These are phyloP conservation scores for Bettongia penicillata DNA, from an alignment of 2,113 vertebrate genomes.

Conservation along the genomic window DNA sequence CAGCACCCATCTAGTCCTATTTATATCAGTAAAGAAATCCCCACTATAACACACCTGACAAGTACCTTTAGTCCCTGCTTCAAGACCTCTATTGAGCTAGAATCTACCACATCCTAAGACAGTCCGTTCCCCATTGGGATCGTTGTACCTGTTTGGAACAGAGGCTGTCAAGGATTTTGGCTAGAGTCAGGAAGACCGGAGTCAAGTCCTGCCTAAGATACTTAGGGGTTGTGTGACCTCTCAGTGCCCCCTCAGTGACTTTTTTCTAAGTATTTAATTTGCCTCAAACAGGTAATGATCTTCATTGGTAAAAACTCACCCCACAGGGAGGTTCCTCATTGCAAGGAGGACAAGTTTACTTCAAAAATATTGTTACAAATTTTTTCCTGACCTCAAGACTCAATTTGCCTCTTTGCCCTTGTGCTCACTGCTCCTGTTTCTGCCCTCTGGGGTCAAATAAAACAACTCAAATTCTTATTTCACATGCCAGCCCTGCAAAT, in stretches of 20 bases:
- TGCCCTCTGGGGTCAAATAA: neutral
- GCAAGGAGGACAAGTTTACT: neutral
- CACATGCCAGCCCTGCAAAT: neutral
- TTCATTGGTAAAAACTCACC: neutral
- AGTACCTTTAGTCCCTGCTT: neutral
- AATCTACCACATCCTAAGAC: neutral
- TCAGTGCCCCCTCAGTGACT: neutral
- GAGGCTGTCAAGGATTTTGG: neutral
- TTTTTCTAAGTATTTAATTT: neutral
- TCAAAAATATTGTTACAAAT: neutral
- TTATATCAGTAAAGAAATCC: neutral
- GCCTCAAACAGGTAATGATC: neutral
- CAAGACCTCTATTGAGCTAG: neutral
- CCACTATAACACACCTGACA: neutral
- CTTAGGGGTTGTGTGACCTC: neutral
- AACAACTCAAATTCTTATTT: neutral
- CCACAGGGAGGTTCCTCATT: neutral
- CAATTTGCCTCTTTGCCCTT: neutral
- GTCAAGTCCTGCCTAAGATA: neutral
- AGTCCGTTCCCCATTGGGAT: neutral
- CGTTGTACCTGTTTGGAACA: neutral
- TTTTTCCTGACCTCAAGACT: neutral
- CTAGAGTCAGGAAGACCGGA: neutral
- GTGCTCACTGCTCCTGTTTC: neutral
- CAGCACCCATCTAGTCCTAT: neutral